Percentiles rank a stretch among this genome's conserved stretches.
These are phyloP conservation scores for Masnerella sp. DNA, from an alignment of 2,888 invertebrate genomes.

Conservation along the genomic window DNA sequence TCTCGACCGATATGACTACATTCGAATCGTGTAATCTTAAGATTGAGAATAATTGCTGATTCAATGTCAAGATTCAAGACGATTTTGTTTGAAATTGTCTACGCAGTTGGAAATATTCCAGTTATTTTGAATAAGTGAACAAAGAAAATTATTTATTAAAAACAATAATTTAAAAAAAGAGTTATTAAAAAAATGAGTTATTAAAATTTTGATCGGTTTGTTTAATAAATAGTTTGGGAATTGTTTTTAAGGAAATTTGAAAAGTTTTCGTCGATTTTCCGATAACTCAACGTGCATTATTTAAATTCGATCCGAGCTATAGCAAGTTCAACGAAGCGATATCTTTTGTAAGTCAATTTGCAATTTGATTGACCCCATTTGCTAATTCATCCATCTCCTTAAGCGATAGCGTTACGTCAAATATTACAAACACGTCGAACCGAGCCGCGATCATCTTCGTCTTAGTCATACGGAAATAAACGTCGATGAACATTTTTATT, in stretches of 20 bases:
- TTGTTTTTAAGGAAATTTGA: too few species aligned
- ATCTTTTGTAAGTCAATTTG: conserved; percentile 36
- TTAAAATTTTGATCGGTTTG: background rate
- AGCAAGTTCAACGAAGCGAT: background rate
- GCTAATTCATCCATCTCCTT: conserved; percentile 32
- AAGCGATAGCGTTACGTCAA: conserved; percentile 33
- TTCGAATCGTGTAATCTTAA: background rate
- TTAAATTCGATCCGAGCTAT: background rate
- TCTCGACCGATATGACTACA: background rate
- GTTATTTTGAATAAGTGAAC: too few species aligned
- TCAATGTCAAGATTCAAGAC: too few species aligned
- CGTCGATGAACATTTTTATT: too few species aligned
- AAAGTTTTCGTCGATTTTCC: background rate
- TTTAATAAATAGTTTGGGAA: too few species aligned
- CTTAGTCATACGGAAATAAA: conserved; percentile 5
- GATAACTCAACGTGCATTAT: background rate
- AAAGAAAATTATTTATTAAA: too few species aligned
- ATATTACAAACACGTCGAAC: conserved; percentile 13
- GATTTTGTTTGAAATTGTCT: too few species aligned
- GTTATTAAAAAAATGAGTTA: background rate
- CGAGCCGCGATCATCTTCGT: conserved; percentile 1
- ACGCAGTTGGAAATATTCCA: too few species aligned
- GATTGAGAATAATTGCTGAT: background rate
- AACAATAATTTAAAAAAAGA: too few species aligned
- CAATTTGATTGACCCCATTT: conserved; percentile 39